A percentile compares a stretch with the other conserved stretches of the same genome.
These are phyloP conservation scores for Pedetes capensis DNA, from an alignment of 2,113 vertebrate genomes.

Conservation along the genomic window DNA sequence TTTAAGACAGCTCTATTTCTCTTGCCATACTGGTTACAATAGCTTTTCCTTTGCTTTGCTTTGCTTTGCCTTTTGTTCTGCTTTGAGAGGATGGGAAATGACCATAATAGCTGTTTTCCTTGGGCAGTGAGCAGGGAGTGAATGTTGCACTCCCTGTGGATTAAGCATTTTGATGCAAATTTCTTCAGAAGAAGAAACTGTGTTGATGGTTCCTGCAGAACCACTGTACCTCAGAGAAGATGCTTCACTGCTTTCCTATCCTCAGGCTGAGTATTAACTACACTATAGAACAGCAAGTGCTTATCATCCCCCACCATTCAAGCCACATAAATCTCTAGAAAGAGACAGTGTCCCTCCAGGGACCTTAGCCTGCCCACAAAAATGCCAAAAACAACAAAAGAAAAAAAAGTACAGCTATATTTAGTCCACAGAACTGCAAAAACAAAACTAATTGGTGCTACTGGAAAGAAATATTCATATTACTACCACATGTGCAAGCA, in stretches of 20 bases:
- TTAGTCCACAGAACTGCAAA: conserved; percentile 66
- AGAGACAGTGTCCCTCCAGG: conserved; percentile 78
- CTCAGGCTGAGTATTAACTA: conserved; percentile 80
- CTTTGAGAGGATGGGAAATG: conserved; percentile 64
- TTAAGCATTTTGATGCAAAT: conserved; percentile 76
- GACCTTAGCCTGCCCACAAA: conserved; percentile 70
- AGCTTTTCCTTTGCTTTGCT: background rate
- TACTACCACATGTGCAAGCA: conserved; percentile 14
- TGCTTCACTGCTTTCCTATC: conserved; percentile 76
- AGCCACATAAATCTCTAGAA: conserved; percentile 78
- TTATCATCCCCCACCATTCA: conserved; percentile 76
- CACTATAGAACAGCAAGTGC: conserved; percentile 79
- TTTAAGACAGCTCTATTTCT: background rate
- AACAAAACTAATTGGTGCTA: background rate
- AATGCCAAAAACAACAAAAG: conserved; percentile 35
- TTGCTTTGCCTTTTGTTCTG: conserved; percentile 53
- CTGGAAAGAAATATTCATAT: conserved; percentile 55
- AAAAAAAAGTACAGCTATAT: conserved; percentile 66
- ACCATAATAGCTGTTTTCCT: conserved; percentile 74
- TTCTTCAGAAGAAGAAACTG: conserved; percentile 66
- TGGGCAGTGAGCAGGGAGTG: conserved; percentile 60
- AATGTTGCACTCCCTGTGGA: conserved; percentile 42
- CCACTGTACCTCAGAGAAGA: conserved; percentile 59
- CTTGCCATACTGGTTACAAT: background rate
- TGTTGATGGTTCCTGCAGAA: conserved; percentile 73